phyloP scores from a whole-genome alignment of 2,797 vertebrate genomes.

The Pteronotus mesoamericanus region DNA sequence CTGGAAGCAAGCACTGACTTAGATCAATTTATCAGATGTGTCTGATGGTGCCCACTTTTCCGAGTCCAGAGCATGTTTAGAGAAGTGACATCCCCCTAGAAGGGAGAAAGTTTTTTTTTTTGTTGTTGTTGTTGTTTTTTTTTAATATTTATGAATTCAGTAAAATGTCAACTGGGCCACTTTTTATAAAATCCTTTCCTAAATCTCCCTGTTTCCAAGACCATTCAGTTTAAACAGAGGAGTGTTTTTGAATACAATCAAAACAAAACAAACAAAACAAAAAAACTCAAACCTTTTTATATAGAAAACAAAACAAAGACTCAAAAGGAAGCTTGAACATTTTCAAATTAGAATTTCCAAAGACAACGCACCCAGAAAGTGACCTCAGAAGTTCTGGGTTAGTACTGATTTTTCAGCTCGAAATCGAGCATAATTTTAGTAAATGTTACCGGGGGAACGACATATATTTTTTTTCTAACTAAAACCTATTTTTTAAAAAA shows the following conservation, averaged over 20 bases:
- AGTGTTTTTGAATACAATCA: conserved; percentile 6
- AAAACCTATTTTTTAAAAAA: conserved; percentile 61
- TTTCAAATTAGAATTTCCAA: conserved; percentile 61
- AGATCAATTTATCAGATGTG: not conserved
- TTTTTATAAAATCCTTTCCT: not conserved
- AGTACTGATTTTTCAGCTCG: not conserved
- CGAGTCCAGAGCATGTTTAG: not conserved
- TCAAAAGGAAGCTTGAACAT: conserved; percentile 3
- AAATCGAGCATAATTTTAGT: conserved; percentile 41
- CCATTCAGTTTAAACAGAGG: not conserved
- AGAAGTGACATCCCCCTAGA: not conserved
- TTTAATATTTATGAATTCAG: not conserved
- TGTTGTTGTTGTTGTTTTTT: no score
- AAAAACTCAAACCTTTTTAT: not conserved
- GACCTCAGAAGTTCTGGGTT: conserved; percentile 2
- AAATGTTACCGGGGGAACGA: conserved; percentile 37
- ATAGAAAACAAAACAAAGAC: conserved; percentile 60
- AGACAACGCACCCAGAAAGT: not conserved
- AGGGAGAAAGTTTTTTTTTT: not conserved
- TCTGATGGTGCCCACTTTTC: not conserved
- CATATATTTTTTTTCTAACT: conserved; percentile 37
- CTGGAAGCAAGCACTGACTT: not conserved
- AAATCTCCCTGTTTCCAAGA: not conserved
- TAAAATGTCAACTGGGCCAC: not conserved
- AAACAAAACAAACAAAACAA: conserved; percentile 9